Conservation (phyloP, 2,113 vertebrate genomes). For the Psittacula cyanocephala region DNA sequence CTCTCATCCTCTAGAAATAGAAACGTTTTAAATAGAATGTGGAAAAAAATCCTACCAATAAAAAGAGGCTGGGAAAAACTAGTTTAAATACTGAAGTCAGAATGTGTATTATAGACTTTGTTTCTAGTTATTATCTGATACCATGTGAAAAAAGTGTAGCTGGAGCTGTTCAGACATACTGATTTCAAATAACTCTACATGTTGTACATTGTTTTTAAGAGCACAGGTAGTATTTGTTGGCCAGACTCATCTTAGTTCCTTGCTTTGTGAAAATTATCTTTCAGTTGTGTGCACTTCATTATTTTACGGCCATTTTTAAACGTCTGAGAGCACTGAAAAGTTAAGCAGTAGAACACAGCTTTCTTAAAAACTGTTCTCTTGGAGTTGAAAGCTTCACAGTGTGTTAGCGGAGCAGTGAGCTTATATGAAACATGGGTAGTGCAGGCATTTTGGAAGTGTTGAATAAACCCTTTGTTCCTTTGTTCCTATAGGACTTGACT, state of each 20-base stretch:
- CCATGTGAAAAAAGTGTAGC: neutral
- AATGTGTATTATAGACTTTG: neutral
- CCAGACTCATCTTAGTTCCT: neutral
- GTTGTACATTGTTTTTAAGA: neutral
- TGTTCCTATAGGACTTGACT: neutral
- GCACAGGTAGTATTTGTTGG: neutral
- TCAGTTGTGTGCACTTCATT: neutral
- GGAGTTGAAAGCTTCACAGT: neutral
- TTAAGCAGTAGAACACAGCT: neutral
- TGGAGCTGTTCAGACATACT: neutral
- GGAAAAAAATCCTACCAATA: neutral
- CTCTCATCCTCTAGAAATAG: neutral
- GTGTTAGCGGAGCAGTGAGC: neutral
- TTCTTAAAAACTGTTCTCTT: neutral
- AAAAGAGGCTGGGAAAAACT: neutral
- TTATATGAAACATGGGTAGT: neutral
- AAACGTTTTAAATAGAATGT: neutral
- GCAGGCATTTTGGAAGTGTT: neutral
- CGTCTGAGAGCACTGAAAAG: neutral
- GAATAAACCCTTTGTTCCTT: neutral
- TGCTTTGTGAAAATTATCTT: neutral
- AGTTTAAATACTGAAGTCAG: neutral
- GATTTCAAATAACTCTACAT: neutral
- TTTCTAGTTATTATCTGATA: neutral
- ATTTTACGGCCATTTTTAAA: neutral